These are phyloP conservation scores for Umimayanthus kanabou DNA, from an alignment of 92 coral and sea anemone species.

Conservation along the genomic window DNA sequence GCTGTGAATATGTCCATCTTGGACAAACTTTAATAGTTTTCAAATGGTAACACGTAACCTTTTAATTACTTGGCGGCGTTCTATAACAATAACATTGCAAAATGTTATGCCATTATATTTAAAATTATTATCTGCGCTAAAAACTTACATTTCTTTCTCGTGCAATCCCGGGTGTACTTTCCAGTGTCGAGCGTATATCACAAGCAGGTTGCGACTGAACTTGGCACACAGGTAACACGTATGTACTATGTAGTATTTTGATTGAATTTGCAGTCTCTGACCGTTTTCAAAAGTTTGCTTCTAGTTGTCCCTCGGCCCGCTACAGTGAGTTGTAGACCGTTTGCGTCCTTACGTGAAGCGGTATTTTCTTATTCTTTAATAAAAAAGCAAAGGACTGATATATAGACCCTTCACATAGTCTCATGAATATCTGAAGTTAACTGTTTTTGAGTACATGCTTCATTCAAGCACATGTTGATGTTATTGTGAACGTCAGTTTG, in stretches of 20 bases:
- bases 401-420: background rate
- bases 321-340: no score
- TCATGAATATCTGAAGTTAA: background rate
- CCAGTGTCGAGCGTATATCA: background rate
- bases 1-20: no score
- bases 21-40: no score
- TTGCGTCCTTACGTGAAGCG: background rate
- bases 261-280: no score
- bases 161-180: background rate
- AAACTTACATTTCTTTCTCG: background rate
- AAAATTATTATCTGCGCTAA: background rate
- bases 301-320: no score
- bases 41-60: no score
- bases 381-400: background rate
- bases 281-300: no score
- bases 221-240: no score
- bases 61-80: background rate
- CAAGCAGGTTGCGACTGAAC: background rate
- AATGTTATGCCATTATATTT: background rate
- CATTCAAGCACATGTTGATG: slow-evolving; percentile 21
- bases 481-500: background rate
- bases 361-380: background rate
- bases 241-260: no score
- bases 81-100: background rate
- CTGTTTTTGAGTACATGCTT: background rate